Evolutionary conservation across 2,888 invertebrate genomes (phyloP).

Genomic region (Saturnia japonica): DNA sequence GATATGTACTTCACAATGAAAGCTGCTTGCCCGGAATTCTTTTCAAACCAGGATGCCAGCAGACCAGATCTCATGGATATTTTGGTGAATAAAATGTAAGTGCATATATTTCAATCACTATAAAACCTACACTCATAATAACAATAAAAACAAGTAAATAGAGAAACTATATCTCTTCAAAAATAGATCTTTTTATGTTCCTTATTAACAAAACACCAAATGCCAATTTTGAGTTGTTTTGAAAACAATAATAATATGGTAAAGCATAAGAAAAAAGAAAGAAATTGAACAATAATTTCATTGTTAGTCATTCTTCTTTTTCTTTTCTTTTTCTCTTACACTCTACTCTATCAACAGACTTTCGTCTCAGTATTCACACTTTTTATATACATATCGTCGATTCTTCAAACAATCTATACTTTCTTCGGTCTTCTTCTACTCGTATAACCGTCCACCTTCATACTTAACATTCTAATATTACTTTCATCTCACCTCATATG

Average conservation of each 20-base stretch:
- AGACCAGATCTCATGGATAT: slow-evolving; percentile 85
- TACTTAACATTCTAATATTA: too few relatives aligned
- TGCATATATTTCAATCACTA: slow-evolving; percentile 17
- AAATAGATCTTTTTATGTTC: neutral
- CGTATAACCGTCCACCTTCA: too few relatives aligned
- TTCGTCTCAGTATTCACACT: too few relatives aligned
- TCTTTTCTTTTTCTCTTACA: too few relatives aligned
- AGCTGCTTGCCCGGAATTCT: slow-evolving; percentile 90
- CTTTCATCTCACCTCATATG: too few relatives aligned
- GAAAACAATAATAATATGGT: neutral
- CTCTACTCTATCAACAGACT: too few relatives aligned
- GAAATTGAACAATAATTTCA: too few relatives aligned
- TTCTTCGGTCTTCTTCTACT: too few relatives aligned
- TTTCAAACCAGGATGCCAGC: slow-evolving; percentile 86
- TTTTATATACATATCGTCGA: too few relatives aligned
- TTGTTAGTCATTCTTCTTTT: too few relatives aligned
- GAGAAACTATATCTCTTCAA: neutral
- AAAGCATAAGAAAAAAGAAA: too few relatives aligned
- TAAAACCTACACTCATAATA: neutral
- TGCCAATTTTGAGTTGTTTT: neutral
- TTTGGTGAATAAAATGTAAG: slow-evolving; percentile 83
- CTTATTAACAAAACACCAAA: neutral
- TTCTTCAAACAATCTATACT: too few relatives aligned
- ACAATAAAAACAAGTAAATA: neutral
- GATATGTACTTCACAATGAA: slow-evolving; percentile 95